phyloP scores from a whole-genome alignment of 2,797 vertebrate species.

The Rhynchotus rufescens region DNA sequence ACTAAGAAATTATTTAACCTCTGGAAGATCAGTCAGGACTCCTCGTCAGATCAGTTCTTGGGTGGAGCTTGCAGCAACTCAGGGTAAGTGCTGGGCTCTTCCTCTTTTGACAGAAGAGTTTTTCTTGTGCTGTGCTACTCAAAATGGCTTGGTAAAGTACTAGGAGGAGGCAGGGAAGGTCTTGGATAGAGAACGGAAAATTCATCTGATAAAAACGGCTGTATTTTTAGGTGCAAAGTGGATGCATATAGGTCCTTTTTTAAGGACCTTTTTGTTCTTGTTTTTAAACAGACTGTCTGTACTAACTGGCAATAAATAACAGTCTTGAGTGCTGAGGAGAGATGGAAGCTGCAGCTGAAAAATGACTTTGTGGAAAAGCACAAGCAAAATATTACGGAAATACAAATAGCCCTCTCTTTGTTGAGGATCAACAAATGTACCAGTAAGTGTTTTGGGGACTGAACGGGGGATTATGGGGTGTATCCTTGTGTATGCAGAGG shows the following conservation, averaged over 20 bases:
- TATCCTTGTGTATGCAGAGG: neutral
- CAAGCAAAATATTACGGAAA: neutral
- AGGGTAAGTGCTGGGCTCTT: slow-evolving; percentile 52
- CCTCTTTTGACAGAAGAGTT: slow-evolving; percentile 20
- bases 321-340: neutral
- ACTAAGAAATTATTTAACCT: neutral
- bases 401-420: neutral
- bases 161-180: neutral
- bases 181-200: neutral
- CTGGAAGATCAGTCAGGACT: neutral
- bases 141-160: neutral
- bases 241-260: neutral
- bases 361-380: slow-evolving; percentile 40
- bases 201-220: neutral
- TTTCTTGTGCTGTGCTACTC: neutral
- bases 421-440: neutral
- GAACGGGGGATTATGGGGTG: neutral
- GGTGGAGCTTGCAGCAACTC: slow-evolving; percentile 60
- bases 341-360: slow-evolving; percentile 46
- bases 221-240: neutral
- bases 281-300: slow-evolving; percentile 38
- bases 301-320: slow-evolving; percentile 17
- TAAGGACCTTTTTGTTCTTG: neutral
- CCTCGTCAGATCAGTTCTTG: slow-evolving; percentile 39
- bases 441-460: slow-evolving; percentile 37